Base-by-base conservation (phyloP, 2,797 vertebrate species). In the Melanotaenia pygmaea region DNA sequence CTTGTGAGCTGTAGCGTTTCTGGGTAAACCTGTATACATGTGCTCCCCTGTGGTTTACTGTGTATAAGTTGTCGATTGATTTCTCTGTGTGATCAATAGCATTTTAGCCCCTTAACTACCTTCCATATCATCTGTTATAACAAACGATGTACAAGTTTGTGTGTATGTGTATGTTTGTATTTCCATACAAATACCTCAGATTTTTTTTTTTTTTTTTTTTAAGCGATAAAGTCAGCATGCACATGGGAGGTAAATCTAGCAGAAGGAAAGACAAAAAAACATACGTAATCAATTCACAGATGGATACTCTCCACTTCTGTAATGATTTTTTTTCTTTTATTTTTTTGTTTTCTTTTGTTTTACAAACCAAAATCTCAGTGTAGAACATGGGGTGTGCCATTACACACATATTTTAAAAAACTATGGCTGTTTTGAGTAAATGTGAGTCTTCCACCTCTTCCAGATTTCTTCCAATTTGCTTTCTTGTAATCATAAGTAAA, bases 71-170 rank as follows among this genome's bases (percentile, higher is more conserved):
- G 47, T 24, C 24, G 26, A 66, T 66, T 91, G 86, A 91, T 93
- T 91, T 79, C 63, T 72, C 64, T 18, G 67, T 64, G 81, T 90
- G 89, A 93, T 93, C 91, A 92, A 91, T 93, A 89, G 79, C 86
- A 92, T 93, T 91, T 91, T 86, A 90, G 77, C 74, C 79, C 86
- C 83, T 90, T 91, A 91, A 92, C 83, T 85, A 82, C 87, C 80
- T 37, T 79, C 85, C 84, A 85, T 85, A 86, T 82, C 80, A 91
- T 90, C 76, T 73, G 50, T 84, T 80, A 84, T 87, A 90, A 88
- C 80, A 88, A 77, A 67, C 75, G 59, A 28, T 4, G 0, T 59
- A 59, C 61, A 85, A 53, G n/a, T 37, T 38, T 61, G 20, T 68
- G 34, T 61, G 0, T 70, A 26, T 5, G 20, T 53, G 59, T 28